These are phyloP conservation scores for Acanthurus leucopareius DNA, from an alignment of 2,797 vertebrate genomes.

Conservation along the genomic window DNA sequence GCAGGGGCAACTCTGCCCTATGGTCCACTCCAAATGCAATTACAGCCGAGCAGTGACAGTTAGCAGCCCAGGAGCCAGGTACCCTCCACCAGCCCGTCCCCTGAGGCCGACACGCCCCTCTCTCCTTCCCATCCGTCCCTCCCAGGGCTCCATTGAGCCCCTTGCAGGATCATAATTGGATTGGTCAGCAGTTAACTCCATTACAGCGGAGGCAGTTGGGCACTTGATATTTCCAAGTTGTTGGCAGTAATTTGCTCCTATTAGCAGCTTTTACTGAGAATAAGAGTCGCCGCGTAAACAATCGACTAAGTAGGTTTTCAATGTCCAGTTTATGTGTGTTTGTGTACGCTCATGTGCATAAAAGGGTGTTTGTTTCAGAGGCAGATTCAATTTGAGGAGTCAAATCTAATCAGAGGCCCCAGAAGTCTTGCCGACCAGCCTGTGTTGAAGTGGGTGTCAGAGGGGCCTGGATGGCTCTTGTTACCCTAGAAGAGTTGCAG, in stretches of 20 bases:
- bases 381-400: slow-evolving; percentile 80
- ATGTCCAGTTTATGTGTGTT: slow-evolving; percentile 55
- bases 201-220: slow-evolving; percentile 88
- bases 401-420: slow-evolving; percentile 81
- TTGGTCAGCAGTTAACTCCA: slow-evolving; percentile 92
- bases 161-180: slow-evolving; percentile 87
- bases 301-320: slow-evolving; percentile 66
- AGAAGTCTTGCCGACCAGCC: slow-evolving; percentile 68
- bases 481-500: slow-evolving; percentile 61
- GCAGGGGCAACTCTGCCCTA: slow-evolving; percentile 68
- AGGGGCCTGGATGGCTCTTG: slow-evolving; percentile 59
- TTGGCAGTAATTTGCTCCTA: slow-evolving; percentile 91
- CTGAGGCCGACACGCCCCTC: slow-evolving; percentile 59
- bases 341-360: slow-evolving; percentile 56
- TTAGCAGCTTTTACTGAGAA: slow-evolving; percentile 90
- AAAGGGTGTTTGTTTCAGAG: slow-evolving; percentile 80
- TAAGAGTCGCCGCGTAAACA: slow-evolving; percentile 88
- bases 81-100: slow-evolving; percentile 68
- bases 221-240: slow-evolving; percentile 92
- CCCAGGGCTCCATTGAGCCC: slow-evolving; percentile 62
- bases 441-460: slow-evolving; percentile 71
- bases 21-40: slow-evolving; percentile 77
- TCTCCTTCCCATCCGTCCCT: slow-evolving; percentile 59
- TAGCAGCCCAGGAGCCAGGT: slow-evolving; percentile 78
- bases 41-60: slow-evolving; percentile 80